These are phyloP conservation scores for Pogona vitticeps DNA, from an alignment of 2,113 vertebrate species.

Conservation along the genomic window DNA sequence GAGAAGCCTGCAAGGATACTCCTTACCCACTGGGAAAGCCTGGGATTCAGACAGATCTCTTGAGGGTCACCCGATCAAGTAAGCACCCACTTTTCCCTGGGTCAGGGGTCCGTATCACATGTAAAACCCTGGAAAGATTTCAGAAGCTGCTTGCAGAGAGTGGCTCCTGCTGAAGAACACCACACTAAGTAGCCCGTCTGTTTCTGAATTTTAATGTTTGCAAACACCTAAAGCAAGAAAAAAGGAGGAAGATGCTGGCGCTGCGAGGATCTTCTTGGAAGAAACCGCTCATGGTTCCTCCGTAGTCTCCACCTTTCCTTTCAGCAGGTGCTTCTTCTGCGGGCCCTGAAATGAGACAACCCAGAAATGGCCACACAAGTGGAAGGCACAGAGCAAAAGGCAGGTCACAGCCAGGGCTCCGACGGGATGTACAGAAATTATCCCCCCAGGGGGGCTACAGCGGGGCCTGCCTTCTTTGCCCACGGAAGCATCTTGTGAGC, in stretches of 20 bases:
- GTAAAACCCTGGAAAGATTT: conserved; percentile 1
- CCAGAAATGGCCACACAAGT: too few species aligned
- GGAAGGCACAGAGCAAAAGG: too few species aligned
- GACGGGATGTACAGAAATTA: too few species aligned
- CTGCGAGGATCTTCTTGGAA: conserved; percentile 39
- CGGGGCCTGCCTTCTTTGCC: too few species aligned
- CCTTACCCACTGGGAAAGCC: too few species aligned
- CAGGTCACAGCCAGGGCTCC: too few species aligned
- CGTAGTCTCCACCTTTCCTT: conserved; percentile 65
- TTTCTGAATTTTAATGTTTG: neutral
- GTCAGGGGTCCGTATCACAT: neutral
- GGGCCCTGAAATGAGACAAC: conserved; percentile 79
- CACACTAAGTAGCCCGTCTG: neutral
- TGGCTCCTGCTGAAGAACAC: neutral
- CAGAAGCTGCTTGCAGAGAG: neutral
- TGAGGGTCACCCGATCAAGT: neutral
- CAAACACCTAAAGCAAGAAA: neutral
- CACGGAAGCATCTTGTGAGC: too few species aligned
- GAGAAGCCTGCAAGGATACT: too few species aligned
- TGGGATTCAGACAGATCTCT: neutral
- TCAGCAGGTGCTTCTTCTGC: conserved; percentile 87
- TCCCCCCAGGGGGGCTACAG: too few species aligned
- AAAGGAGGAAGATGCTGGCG: neutral
- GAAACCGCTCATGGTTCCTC: conserved; percentile 46
- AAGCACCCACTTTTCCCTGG: neutral